Conservation (phyloP, 2,113 vertebrate species). For the Epinephelus cyanopodus region DNA sequence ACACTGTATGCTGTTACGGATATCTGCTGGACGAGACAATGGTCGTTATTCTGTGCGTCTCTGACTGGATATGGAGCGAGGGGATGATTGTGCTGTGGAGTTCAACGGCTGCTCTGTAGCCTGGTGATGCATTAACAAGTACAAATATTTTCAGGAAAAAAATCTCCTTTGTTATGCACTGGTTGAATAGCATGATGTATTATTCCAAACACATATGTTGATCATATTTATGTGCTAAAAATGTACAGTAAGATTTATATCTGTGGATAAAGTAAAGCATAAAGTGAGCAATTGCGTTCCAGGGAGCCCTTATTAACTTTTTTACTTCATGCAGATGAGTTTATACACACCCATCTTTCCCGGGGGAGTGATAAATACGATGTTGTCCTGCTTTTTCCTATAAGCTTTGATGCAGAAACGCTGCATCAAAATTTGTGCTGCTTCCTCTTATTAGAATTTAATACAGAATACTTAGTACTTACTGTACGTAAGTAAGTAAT, state of each 20-base stretch:
- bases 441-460: background rate
- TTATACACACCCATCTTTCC: no score
- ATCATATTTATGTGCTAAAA: background rate
- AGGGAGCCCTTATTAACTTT: no score
- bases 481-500: no score
- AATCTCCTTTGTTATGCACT: no score
- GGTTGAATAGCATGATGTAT: background rate
- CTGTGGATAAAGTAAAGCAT: background rate
- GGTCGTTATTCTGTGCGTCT: conserved; percentile 88
- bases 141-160: background rate
- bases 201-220: background rate
- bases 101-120: conserved; percentile 85
- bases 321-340: no score
- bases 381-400: background rate
- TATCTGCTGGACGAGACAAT: conserved; percentile 83
- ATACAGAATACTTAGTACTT: no score
- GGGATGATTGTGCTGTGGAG: conserved; percentile 85
- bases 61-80: conserved; percentile 84
- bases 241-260: no score
- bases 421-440: background rate
- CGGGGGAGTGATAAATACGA: background rate
- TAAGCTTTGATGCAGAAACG: background rate
- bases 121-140: conserved; percentile 10
- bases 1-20: conserved; percentile 51
- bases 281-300: background rate